Conservation (phyloP, 2,113 vertebrate genomes). For the Spilogale gracilis region DNA sequence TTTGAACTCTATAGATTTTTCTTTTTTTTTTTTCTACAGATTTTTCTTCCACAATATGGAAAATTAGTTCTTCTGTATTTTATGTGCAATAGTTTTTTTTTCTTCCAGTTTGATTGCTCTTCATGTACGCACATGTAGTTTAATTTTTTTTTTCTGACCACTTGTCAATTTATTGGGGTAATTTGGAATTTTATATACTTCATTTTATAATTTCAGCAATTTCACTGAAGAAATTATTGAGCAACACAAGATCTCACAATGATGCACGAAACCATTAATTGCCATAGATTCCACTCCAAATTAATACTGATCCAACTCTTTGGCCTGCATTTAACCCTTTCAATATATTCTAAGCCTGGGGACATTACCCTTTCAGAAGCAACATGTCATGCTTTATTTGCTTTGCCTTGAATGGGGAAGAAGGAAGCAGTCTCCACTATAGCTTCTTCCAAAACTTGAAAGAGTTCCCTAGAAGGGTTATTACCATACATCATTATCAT, state of each 20-base stretch:
- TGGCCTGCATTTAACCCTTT: not conserved
- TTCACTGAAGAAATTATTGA: conserved; percentile 41
- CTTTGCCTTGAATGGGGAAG: not conserved
- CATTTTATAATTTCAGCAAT: conserved; percentile 39
- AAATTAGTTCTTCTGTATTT: conserved; percentile 34
- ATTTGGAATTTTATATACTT: conserved; percentile 24
- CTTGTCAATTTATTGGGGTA: conserved; percentile 23
- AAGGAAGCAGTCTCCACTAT: not conserved
- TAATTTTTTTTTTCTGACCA: not conserved
- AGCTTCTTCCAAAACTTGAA: not conserved
- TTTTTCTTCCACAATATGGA: not conserved
- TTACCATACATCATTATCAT: not conserved
- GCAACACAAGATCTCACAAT: conserved; percentile 20
- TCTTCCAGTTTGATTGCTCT: not conserved
- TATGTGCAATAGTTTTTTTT: conserved; percentile 21
- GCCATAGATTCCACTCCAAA: conserved; percentile 1
- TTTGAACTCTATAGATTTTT: not conserved
- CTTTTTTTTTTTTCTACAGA: not conserved
- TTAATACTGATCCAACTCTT: conserved; percentile 3
- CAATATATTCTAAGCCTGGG: conserved; percentile 2
- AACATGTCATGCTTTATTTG: not conserved
- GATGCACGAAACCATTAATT: conserved; percentile 29
- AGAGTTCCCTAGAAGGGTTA: not conserved
- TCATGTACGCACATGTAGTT: not conserved
- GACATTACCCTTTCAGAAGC: not conserved